Base-by-base conservation (phyloP, 2,113 vertebrate genomes). In the Sturnira hondurensis region DNA sequence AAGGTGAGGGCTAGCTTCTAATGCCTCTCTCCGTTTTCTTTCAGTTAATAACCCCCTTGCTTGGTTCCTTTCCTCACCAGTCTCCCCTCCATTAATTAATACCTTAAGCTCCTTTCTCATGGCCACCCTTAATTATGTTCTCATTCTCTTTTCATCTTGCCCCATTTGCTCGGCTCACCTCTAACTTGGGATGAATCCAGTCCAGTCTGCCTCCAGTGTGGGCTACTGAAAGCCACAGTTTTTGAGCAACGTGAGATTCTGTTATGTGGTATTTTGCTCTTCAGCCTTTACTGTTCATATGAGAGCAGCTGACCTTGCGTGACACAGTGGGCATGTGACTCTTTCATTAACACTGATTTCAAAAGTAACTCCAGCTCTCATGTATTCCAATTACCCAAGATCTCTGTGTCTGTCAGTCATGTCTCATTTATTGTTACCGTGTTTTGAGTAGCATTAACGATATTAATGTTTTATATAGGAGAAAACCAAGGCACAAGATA, bases 401-500 rank as follows among this genome's bases (percentile, higher is more conserved):
- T 88, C 19, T 94, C n/a, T 81, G 10, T 88, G 74, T 68, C n/a
- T 81, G 14, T 87, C 65, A 70, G 1, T 94, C 92, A 36, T 93
- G 76, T 82, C 38, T 56, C 15, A 17, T 67, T 89, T 43, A 78
- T 87, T 91, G 92, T 96, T 17, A 85, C 22, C 13, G 67, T 43
- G 38, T 93, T 91, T 93, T 56, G 70, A 80, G 26, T 84, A 58
- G 58, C 19, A 84, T 86, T 96, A 91, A 88, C 89, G n/a, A 17
- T 86, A 54, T 31, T 47, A 67, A 14, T 71, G n/a, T 93, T 95
- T 93, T 4, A 43, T 84, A 89, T 88, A 33, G 81, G 87, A 97
- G 81, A 90, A 90, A 81, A 68, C 56, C 67, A 9, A 81, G 45
- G 41, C 38, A 68, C 36, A 80, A 38, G 77, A 43, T 73, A n/a